Evolutionary conservation across 2,888 invertebrate genomes (phyloP), one percentile per base, ranked within the genome.

Genomic region (Abscondita cerata): DNA sequence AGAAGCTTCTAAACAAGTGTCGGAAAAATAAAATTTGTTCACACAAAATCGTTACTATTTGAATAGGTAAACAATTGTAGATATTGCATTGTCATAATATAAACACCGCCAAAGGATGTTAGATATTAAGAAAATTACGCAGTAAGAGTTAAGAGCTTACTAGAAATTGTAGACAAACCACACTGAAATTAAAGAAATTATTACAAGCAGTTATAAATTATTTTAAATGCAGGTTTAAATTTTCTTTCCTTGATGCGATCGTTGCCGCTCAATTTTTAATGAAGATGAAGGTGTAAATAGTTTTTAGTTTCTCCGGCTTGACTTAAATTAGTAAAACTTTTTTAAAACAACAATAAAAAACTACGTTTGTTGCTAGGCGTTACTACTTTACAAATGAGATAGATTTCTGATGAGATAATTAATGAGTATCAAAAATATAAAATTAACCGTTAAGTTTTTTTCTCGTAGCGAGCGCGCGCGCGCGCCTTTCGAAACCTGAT

Each of bases 401-500:
- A 18, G 18, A 46, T 46, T 20, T 46, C 12, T 20, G 20, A 16
- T 18, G 12, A 16, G 12, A 18, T 46, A n/a, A 12, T 20, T 16
- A 19, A 50, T 25, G 31, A 20, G 25, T 25, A 25, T 25, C 25
- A 25, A 25, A 25, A 25, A 25, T 25, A 25, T 4, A 6, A 25
- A 6, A 25, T 25, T 6, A 25, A 41, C 59, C 59, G 59, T 59
- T 52, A 59, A 13, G 11, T 59, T 52, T n/a, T 56, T 59, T 59
- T 53, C 48, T 53, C n/a, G n/a, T n/a, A n/a, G n/a, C n/a, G n/a
- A n/a, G n/a, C n/a, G n/a, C n/a, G n/a, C n/a, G 48, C 53, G 40
- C 46, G 44, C 52, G 58, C 58, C 58, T 40, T 40, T 59, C 38
- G 4, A 53, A 59, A 59, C 59, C 47, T 48, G 59, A 53, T 59